These are phyloP conservation scores for Dryoscopus gambensis DNA, from an alignment of 2,113 vertebrate species.

Conservation along the genomic window DNA sequence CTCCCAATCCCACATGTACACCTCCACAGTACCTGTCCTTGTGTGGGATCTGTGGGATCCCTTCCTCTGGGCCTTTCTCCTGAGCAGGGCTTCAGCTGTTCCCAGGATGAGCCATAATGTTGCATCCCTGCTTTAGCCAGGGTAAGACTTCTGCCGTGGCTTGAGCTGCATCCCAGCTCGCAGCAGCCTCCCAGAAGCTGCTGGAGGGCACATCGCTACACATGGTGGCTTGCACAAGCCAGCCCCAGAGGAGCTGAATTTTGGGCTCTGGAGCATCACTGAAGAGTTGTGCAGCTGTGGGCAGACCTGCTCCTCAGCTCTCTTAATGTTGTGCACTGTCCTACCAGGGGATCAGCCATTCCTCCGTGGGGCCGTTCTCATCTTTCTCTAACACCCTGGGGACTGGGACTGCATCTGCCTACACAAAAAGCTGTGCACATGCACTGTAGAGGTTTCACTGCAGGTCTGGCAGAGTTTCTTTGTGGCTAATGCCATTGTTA, in stretches of 20 bases:
- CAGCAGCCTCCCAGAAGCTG: not conserved
- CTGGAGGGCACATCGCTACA: not conserved
- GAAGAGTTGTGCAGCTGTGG: rapidly evolving
- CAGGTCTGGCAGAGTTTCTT: not conserved
- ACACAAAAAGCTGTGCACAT: not conserved
- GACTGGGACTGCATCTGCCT: not conserved
- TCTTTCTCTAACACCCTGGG: not conserved
- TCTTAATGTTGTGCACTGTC: rapidly evolving
- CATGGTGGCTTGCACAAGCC: not conserved
- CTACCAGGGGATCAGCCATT: not conserved
- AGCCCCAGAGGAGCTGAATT: not conserved
- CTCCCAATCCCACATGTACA: not conserved
- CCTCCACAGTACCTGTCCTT: not conserved
- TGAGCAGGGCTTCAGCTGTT: not conserved
- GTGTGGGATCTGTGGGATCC: not conserved
- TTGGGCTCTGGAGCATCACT: not conserved
- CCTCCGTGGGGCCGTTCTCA: not conserved
- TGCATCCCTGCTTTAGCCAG: not conserved
- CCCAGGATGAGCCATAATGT: not conserved
- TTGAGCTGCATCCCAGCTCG: not conserved
- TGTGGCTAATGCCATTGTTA: not conserved
- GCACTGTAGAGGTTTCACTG: not conserved
- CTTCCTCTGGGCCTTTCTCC: not conserved
- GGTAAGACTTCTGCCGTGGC: not conserved
- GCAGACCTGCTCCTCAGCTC: not conserved